Percentiles rank a stretch among this genome's conserved stretches.
phyloP scores from a whole-genome alignment of 2,797 vertebrate genomes.

The Epinephelus awoara region DNA sequence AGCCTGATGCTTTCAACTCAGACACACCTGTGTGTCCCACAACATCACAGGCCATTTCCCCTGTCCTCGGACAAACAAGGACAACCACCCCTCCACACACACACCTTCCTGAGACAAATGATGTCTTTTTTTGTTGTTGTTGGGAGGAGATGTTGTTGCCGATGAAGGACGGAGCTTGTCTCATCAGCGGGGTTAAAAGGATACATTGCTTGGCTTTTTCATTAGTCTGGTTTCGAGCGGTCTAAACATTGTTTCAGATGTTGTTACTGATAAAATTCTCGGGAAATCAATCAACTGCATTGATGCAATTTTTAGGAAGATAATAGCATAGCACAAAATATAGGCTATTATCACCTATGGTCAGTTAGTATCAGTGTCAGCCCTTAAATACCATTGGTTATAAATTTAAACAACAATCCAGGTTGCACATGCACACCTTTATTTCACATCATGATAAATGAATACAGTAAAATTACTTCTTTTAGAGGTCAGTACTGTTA shows the following conservation, averaged over 20 bases:
- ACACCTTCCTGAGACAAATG: slow-evolving; percentile 48
- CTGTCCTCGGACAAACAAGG: slow-evolving; percentile 72
- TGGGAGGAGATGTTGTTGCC: slow-evolving; percentile 13
- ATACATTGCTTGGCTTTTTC: slow-evolving; percentile 41
- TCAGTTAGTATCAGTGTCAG: neutral
- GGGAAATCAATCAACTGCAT: slow-evolving; percentile 3
- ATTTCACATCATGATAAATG: neutral
- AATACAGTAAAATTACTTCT: neutral
- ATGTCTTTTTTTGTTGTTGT: slow-evolving; percentile 16
- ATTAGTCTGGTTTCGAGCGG: slow-evolving; percentile 14
- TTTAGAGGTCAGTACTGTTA: neutral
- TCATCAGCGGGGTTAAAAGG: slow-evolving; percentile 10
- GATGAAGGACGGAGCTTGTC: slow-evolving; percentile 52
- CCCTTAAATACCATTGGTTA: neutral
- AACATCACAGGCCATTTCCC: slow-evolving; percentile 79
- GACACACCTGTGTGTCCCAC: slow-evolving; percentile 79
- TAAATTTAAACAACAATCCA: neutral
- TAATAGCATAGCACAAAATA: neutral
- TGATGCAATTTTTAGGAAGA: neutral
- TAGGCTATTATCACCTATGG: neutral
- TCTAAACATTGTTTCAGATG: slow-evolving; percentile 29
- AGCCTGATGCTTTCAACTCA: slow-evolving; percentile 70
- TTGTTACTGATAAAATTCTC: slow-evolving; percentile 16
- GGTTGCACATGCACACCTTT: neutral
- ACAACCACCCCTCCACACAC: slow-evolving; percentile 6